Conservation (phyloP, 2,797 vertebrate genomes). For the Hybognathus amarus region DNA sequence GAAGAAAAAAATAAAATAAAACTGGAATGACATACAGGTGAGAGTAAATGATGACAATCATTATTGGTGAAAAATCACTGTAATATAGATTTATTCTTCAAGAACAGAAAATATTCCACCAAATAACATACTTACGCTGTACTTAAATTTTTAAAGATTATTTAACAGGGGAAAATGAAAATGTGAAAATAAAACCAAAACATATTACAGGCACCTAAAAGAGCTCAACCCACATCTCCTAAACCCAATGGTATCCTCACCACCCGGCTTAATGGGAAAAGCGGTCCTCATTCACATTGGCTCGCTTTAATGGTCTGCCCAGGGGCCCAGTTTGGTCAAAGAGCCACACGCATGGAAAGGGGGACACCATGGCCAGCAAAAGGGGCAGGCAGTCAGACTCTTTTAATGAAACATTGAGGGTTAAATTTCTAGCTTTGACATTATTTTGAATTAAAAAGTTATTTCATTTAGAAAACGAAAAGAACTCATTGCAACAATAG, state of each 20-base stretch:
- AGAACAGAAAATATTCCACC: conserved; percentile 61
- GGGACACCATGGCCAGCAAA: conserved; percentile 97
- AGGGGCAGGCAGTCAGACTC: conserved; percentile 94
- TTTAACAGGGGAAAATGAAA: conserved; percentile 78
- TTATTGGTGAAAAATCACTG: conserved; percentile 15
- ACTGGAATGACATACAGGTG: neutral
- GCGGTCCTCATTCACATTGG: conserved; percentile 94
- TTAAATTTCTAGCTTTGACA: conserved; percentile 93
- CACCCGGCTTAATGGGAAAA: conserved; percentile 95
- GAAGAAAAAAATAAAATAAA: neutral
- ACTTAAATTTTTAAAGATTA: conserved; percentile 80
- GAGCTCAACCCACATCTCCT: conserved; percentile 94
- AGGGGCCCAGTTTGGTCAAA: conserved; percentile 97
- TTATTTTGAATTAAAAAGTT: conserved; percentile 73
- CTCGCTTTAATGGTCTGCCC: conserved; percentile 95
- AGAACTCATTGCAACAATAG: conserved; percentile 37
- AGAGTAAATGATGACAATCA: neutral
- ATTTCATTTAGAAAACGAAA: conserved; percentile 1
- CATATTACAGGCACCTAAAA: conserved; percentile 90
- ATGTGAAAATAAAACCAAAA: conserved; percentile 77
- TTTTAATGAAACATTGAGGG: conserved; percentile 98
- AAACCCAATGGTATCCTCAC: conserved; percentile 96
- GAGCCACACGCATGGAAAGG: conserved; percentile 94
- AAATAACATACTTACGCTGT: conserved; percentile 82
- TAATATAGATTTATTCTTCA: conserved; percentile 71